Conservation (phyloP, 2,113 vertebrate species). For the Python bivittatus region DNA sequence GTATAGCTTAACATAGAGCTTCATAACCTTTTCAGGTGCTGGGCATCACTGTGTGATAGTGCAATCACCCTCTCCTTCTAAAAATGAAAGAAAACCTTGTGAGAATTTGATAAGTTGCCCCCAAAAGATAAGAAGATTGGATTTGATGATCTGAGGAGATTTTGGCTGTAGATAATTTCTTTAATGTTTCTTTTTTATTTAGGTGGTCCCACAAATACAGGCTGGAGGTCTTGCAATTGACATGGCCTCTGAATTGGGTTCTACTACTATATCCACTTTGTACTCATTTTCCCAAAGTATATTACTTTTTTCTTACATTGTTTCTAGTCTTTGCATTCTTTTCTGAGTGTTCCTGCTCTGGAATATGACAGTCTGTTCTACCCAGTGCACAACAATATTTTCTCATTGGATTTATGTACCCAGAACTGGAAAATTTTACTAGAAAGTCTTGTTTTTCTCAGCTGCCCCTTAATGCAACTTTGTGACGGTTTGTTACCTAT, state of each 20-base stretch:
- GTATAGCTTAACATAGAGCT: neutral
- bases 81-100: neutral
- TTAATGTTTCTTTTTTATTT: neutral
- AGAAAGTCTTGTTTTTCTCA: neutral
- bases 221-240: neutral
- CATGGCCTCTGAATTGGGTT: neutral
- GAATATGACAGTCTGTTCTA: fast-evolving
- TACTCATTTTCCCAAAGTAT: neutral
- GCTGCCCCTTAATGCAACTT: neutral
- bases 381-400: fast-evolving
- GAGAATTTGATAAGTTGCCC: neutral
- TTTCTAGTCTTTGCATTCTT: neutral
- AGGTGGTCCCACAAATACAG: neutral
- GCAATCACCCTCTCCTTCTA: neutral
- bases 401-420: neutral
- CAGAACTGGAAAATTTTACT: neutral
- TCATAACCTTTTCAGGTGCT: neutral
- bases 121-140: neutral
- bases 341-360: neutral
- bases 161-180: neutral
- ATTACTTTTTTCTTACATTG: neutral
- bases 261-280: neutral
- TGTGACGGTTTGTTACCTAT: neutral
- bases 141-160: neutral
- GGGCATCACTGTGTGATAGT: neutral